Evolutionary conservation across 2,113 vertebrate species (phyloP).

Genomic region (Leucopsar rothschildi): DNA sequence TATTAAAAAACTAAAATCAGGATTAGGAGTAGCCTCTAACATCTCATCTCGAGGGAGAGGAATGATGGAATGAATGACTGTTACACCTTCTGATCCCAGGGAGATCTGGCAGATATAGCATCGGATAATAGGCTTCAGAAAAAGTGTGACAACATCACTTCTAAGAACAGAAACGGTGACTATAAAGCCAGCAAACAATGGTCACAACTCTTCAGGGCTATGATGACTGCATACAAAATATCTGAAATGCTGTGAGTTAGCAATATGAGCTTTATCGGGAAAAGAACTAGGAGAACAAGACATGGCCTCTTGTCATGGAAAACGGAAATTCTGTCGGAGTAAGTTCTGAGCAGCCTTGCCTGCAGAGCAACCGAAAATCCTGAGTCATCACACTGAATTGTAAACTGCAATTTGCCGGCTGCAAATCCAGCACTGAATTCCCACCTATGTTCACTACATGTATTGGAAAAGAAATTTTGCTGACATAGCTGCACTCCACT

Average conservation of each 20-base stretch:
- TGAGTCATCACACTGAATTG: constrained; percentile 30
- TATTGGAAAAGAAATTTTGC: not conserved
- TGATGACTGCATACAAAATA: not conserved
- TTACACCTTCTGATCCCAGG: not conserved
- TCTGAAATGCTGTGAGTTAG: not conserved
- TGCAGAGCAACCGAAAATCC: constrained; percentile 22
- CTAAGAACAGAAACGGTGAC: not conserved
- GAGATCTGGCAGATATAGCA: not conserved
- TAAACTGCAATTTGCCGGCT: not conserved
- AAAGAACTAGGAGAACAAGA: not conserved
- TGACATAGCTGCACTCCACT: not conserved
- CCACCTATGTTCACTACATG: not conserved
- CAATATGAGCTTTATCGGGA: not conserved
- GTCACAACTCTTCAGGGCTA: not conserved
- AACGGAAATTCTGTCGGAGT: not conserved
- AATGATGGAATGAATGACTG: accelerated
- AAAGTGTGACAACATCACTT: not conserved
- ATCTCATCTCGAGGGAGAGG: not conserved
- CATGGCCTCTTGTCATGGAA: not conserved
- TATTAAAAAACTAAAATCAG: not conserved
- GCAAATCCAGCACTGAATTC: not conserved
- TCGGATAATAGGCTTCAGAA: not conserved
- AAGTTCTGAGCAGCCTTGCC: constrained; percentile 1
- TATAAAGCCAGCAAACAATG: not conserved
- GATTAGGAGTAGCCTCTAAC: not conserved